Evolutionary conservation across 2,797 vertebrate species (phyloP).

Genomic region (Pangasius macronema): DNA sequence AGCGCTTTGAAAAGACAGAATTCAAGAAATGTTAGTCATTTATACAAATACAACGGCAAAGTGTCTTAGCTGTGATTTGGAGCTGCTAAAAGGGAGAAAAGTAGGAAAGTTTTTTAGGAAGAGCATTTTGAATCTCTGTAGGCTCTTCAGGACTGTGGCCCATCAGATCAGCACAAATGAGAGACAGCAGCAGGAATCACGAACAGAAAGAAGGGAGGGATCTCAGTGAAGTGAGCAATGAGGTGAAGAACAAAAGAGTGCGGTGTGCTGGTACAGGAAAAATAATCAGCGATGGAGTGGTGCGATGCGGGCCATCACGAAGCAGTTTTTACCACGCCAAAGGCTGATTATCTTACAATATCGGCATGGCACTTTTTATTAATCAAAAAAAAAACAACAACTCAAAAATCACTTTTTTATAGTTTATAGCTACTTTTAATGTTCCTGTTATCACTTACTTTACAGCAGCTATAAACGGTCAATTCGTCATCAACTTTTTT

Average conservation of each 20-base stretch:
- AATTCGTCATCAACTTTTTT: background rate
- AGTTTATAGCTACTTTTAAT: background rate
- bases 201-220: background rate
- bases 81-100: background rate
- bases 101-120: background rate
- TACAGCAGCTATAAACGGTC: background rate
- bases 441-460: background rate
- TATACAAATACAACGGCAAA: background rate
- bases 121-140: background rate
- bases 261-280: background rate
- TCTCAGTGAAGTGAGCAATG: background rate
- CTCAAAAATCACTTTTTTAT: background rate
- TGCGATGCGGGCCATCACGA: background rate
- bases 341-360: background rate
- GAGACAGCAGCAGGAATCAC: background rate
- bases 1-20: constrained; percentile 80
- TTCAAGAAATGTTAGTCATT: constrained; percentile 34
- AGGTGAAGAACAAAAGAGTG: background rate
- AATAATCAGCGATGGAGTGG: background rate
- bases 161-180: background rate
- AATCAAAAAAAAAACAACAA: background rate
- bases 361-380: background rate
- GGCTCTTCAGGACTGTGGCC: background rate
- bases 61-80: background rate
- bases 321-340: background rate